phyloP scores from a whole-genome alignment of 2,888 invertebrate genomes.

The Strigamia maritima region DNA sequence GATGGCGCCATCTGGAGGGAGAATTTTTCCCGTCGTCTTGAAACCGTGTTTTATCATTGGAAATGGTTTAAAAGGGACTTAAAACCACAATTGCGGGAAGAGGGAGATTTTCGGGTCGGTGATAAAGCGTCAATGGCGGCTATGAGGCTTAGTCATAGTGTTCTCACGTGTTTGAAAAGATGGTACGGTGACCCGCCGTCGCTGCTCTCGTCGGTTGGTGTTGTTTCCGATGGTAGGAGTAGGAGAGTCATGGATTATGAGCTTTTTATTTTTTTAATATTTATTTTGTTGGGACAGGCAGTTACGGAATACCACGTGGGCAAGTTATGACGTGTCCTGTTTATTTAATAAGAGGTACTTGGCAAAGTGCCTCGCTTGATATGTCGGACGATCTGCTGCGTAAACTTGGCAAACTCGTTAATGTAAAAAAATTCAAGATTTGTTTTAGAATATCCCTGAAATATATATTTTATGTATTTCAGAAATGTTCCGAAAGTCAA shows the following conservation, averaged over 20 bases:
- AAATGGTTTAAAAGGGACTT: constrained; percentile 34
- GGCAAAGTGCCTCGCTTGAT: background rate
- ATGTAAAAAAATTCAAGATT: background rate
- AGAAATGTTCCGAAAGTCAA: background rate
- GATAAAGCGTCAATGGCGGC: background rate
- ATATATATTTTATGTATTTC: background rate
- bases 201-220: background rate
- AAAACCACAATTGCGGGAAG: background rate
- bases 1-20: constrained; percentile 34
- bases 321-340: constrained; percentile 31
- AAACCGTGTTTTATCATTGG: background rate
- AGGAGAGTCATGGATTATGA: no score
- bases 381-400: background rate
- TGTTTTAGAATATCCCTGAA: background rate
- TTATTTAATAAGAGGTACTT: background rate
- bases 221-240: constrained; percentile 35
- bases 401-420: background rate
- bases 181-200: background rate
- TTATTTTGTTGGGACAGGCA: background rate
- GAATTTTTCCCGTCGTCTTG: background rate
- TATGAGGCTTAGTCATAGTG: background rate
- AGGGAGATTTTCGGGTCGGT: background rate
- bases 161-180: background rate
- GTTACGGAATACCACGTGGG: constrained; percentile 12
- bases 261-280: background rate